Conservation (phyloP, 2,797 vertebrate genomes). For the Galago senegalensis region DNA sequence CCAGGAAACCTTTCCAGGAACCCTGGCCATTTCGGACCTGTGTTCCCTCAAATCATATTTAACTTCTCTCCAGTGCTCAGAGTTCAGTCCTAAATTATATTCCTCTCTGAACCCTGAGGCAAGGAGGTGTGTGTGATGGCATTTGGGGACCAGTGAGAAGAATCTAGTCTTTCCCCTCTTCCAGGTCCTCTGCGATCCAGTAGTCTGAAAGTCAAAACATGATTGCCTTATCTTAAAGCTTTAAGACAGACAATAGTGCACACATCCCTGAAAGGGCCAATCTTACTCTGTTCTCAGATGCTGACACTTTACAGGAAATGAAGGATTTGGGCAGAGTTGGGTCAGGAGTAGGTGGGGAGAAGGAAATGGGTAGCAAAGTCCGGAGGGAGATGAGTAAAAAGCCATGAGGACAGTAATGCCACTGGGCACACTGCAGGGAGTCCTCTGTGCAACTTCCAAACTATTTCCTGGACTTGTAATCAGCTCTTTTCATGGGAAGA, state of each 20-base stretch:
- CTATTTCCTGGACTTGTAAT: constrained; percentile 25
- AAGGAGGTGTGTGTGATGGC: not conserved
- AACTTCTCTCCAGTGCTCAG: not conserved
- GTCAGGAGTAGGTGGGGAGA: no score
- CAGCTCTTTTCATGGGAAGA: not conserved
- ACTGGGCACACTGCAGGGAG: not conserved
- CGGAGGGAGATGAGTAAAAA: not conserved
- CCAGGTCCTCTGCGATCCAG: not conserved
- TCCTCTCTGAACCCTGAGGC: not conserved
- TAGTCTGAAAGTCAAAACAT: not conserved
- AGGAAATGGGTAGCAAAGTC: not conserved
- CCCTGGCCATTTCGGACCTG: not conserved
- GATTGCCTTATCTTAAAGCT: not conserved
- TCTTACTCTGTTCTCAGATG: not conserved
- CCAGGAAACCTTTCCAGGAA: not conserved
- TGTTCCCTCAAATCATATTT: not conserved
- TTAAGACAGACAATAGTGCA: not conserved
- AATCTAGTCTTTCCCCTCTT: not conserved
- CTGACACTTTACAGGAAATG: not conserved
- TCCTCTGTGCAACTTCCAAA: not conserved
- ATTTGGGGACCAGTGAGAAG: not conserved
- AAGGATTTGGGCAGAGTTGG: not conserved
- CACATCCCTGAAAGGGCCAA: not conserved
- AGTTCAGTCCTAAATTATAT: not conserved
- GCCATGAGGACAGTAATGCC: not conserved